Base-by-base conservation (phyloP, 2,113 vertebrate genomes). In the Leuciscus idus region DNA sequence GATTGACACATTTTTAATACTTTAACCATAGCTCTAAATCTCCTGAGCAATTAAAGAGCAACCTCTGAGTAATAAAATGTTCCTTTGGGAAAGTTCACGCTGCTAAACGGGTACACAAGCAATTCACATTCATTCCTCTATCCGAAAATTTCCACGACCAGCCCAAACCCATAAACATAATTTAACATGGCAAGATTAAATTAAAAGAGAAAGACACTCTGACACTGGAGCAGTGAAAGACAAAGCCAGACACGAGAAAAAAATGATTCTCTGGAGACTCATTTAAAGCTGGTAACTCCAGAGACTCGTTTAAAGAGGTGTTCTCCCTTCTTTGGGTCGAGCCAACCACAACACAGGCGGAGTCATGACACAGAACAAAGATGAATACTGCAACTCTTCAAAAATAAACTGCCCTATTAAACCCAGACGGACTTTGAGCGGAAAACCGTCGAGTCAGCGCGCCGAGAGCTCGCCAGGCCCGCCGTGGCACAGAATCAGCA, bases 121-220 rank as follows among this genome's bases (percentile, higher is more conserved):
- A 52, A 82, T 68, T 68, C 17, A 94, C 93, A 93, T 91, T 91
- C 90, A 91, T 91, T 91, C 93, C 86, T 88, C 83, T 88, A 91
- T 90, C 89, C 93, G 88, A 93, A 92, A 80, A 89, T 93, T 90
- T 92, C 84, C 88, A 89, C 86, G 89, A 92, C 92, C 93, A 93
- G 90, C 88, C 93, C 93, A 92, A 92, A 92, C 91, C 91, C 91
- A 90, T 93, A 93, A 93, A 93, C 85, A 88, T 89, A 79, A 83
- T 91, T 92, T 90, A 91, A 91, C 83, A 89, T 85, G 87, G 55
- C 17, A 55, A 43, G 6, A 23, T 57, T 52, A 73, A 74, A 78
- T 70, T 46, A 82, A 28, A 78, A 74, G 28, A 74, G 50, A 77
- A 84, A 74, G 74, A 46, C 61, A 55, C 75, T 76, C 57, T 74